Base-by-base conservation (phyloP, 1,140 invertebrate species). In the Drosophila dunni region DNA sequence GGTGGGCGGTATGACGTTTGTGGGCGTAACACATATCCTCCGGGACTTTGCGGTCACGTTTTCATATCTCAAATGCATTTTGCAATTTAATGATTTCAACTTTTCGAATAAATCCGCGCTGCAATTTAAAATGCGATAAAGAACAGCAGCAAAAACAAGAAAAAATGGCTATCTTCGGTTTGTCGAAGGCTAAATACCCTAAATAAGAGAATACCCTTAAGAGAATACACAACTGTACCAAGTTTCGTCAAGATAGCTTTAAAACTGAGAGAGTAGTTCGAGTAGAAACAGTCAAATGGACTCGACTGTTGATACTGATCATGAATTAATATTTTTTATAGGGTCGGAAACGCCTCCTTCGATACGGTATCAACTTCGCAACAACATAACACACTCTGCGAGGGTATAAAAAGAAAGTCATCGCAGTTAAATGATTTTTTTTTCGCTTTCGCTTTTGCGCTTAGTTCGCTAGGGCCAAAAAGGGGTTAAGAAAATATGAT, bases 71-170 rank as follows among this genome's bases (percentile, higher is more conserved):
- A 54, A 54, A 57, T 75, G 72, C 72, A 75, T 64, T 75, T 75
- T 64, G 51, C 53, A 64, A 58, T 75, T 70, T 75, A 70, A 75
- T 64, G 67, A 70, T 60, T 45, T 63, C 17, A 44, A 63, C 42
- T 50, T 29, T 29, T 24, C 50, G 36, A 13, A 60, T 69, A 63
- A 69, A 70, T 70, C 71, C 42, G 62, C 33, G 38, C 17, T 13
- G 9, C 45, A 46, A 58, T 61, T 68, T 51, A 61, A 61, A 58
- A 34, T 29, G 45, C 11, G 9, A 24, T 10, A 72, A 44, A 10
- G 24, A 34, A 11, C 33, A 17, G 29, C 2, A 9, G 1, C 11
- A 13, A 11, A 42, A 42, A 20, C 17, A 24, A 63, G 7, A 11
- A 44, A 4, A 10, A 7, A 38, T n/a, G 2, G 0, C 17, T 20